Base-by-base conservation (phyloP, 2,797 vertebrate species). In the Characodon lateralis region DNA sequence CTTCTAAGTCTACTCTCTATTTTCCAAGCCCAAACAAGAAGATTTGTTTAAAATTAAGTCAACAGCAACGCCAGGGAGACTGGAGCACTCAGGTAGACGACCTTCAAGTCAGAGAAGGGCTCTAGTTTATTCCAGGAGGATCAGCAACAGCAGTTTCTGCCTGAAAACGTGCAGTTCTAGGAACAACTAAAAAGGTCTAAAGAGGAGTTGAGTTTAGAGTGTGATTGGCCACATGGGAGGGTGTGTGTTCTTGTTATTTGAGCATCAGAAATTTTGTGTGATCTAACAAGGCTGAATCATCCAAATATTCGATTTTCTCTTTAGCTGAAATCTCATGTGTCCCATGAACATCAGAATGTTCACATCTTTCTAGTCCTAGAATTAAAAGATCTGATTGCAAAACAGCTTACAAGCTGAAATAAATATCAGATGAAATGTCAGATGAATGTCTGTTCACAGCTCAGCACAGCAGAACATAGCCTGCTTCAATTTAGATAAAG, bases 331-430 rank as follows among this genome's bases (percentile, higher is more conserved):
- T 82, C 76, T 31, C 28, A 1, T 16, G 61, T 81, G 77, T 78
- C 73, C 79, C 87, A 77, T 78, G 71, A 86, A 85, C 81, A 78
- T 86, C 74, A 72, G 72, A 83, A 83, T 83, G 63, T 89, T 88
- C 79, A 77, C 76, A 81, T 83, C 68, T 51, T 78, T 84, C 85
- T 73, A 79, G 69, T 79, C 77, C 78, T 86, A 78, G 55, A 76
- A 92, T 80, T 77, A 50, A 85, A 66, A 85, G 80, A 92, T 89
- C 39, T 78, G 71, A 84, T 39, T 59, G 50, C 85, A 82, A 84
- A 85, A 88, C n/a, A 82, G 83, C 85, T 89, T 90, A 88, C 74
- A 87, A 87, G 84, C 91, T 78, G 82, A 91, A 92, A 92, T 81
- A 84, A 86, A 85, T 87, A 90, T 88, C 79, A 86, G 82, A 89